Evolutionary conservation across 2,888 invertebrate genomes (phyloP).

Genomic region (Heliconius aoede): DNA sequence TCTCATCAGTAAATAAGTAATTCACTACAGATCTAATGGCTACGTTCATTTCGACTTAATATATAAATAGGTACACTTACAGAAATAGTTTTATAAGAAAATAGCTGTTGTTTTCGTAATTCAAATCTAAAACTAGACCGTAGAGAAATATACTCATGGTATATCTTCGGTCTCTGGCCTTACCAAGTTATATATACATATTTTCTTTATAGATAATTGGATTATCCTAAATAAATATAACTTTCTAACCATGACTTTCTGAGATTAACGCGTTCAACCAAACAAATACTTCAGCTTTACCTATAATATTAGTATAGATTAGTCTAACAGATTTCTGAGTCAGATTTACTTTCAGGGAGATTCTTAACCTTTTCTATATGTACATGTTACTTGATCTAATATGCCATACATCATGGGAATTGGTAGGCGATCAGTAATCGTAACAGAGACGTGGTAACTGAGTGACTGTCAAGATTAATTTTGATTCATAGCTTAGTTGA

Average conservation of each 20-base stretch:
- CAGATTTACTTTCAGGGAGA: not conserved
- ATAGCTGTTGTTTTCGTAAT: too few relatives aligned
- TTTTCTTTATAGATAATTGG: not conserved
- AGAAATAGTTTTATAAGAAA: too few relatives aligned
- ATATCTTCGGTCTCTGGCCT: too few relatives aligned
- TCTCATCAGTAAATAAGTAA: not conserved
- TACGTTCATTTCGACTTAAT: not conserved
- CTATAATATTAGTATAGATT: too few relatives aligned
- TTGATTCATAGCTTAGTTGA: slow-evolving; percentile 36
- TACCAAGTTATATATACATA: not conserved
- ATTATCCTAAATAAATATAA: too few relatives aligned
- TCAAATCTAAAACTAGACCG: too few relatives aligned
- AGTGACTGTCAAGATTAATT: slow-evolving; percentile 46
- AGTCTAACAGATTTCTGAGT: not conserved
- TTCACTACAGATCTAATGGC: too few relatives aligned
- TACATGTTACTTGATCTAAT: slow-evolving; percentile 2
- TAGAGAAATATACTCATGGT: not conserved
- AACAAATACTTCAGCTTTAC: too few relatives aligned
- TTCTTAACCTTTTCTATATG: not conserved
- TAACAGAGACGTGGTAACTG: slow-evolving; percentile 43
- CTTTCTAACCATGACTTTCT: too few relatives aligned
- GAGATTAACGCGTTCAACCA: too few relatives aligned
- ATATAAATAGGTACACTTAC: not conserved
- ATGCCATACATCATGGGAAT: slow-evolving; percentile 21
- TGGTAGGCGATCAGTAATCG: slow-evolving; percentile 34